Conservation (phyloP, 2,797 vertebrate species). For the Rhinella marina region DNA sequence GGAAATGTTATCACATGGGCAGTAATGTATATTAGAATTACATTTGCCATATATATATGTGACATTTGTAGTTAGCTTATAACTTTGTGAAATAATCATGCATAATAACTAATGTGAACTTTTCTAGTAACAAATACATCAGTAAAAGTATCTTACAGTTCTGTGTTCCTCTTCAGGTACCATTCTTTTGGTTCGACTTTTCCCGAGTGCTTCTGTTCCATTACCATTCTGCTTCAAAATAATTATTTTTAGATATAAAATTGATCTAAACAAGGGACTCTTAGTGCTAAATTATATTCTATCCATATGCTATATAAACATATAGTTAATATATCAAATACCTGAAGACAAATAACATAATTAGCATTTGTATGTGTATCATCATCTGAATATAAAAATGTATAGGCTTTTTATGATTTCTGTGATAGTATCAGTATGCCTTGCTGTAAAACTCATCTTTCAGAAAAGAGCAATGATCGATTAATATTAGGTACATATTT, state of each 20-base stretch:
- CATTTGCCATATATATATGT: not conserved
- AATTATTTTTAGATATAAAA: not conserved
- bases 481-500: fast-evolving
- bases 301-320: not conserved
- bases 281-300: not conserved
- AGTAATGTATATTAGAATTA: no score
- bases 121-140: not conserved
- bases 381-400: not conserved
- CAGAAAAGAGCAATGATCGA: not conserved
- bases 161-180: fast-evolving
- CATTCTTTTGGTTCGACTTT: constrained; percentile 57
- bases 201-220: fast-evolving
- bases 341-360: no score
- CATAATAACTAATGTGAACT: not conserved
- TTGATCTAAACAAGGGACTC: not conserved
- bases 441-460: not conserved
- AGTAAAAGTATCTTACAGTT: not conserved
- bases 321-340: not conserved
- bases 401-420: not conserved
- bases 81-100: not conserved
- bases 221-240: constrained; percentile 52
- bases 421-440: not conserved
- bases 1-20: not conserved
- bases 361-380: not conserved
- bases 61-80: not conserved